Conservation (phyloP, 1,140 invertebrate species). For the Drosophila mayri region DNA sequence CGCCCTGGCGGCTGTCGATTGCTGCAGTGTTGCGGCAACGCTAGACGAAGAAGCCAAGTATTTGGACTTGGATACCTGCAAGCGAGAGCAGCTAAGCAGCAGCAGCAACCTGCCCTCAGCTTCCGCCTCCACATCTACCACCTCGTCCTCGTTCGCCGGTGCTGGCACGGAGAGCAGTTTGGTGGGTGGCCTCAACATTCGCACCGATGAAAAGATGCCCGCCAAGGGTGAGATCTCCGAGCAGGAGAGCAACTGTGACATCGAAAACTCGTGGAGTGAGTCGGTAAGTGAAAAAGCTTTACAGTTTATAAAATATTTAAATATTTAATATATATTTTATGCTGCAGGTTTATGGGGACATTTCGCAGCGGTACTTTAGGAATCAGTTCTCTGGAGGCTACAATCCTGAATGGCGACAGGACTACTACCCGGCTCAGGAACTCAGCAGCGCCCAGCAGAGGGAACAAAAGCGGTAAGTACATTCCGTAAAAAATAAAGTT, state of each 20-base stretch:
- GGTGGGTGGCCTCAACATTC: conserved; percentile 88
- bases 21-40: conserved; percentile 56
- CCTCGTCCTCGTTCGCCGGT: conserved; percentile 76
- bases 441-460: conserved; percentile 68
- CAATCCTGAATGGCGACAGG: conserved; percentile 76
- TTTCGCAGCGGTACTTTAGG: conserved; percentile 78
- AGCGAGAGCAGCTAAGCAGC: conserved; percentile 73
- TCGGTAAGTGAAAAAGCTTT: conserved; percentile 66
- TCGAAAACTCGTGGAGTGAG: conserved; percentile 89
- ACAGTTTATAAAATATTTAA: too few species aligned
- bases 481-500: background rate
- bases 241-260: conserved; percentile 92
- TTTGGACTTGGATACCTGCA: conserved; percentile 79
- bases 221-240: conserved; percentile 92
- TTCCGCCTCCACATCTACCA: conserved; percentile 66
- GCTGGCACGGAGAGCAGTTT: conserved; percentile 77
- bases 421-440: conserved; percentile 77
- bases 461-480: conserved; percentile 59
- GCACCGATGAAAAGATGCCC: conserved; percentile 93
- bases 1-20: conserved; percentile 67
- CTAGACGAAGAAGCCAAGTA: conserved; percentile 75
- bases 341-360: conserved; percentile 75
- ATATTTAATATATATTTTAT: background rate
- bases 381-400: conserved; percentile 74
- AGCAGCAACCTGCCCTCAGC: conserved; percentile 68